Base-by-base conservation (phyloP, 2,888 invertebrate species). In the Drosophila eohydei region DNA sequence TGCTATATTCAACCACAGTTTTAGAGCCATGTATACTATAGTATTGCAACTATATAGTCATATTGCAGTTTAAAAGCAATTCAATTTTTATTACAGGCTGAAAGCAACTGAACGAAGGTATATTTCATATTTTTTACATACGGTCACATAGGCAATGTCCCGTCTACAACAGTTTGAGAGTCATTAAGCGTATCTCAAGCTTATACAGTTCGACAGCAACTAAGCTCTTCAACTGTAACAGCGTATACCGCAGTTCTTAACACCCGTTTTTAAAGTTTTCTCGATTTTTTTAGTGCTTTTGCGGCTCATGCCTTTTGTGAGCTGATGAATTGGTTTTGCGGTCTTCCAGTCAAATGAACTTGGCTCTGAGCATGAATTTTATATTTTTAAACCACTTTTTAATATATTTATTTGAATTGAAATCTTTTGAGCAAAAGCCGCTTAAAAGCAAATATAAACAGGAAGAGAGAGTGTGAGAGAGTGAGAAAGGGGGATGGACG, bases 311-410 rank as follows among this genome's bases (percentile, higher is more conserved):
- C 43, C 48, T 61, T 52, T 62, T 61, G 54, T 44, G 56, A 66
- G 61, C 69, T 78, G 84, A 79, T 87, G 72, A 84, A 84, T 89
- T 83, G 77, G 73, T 65, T 81, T 77, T 88, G 87, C 67, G 89
- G 87, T 77, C 71, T 81, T 89, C 74, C 84, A 87, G 66, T 88
- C 81, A 79, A 83, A 81, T 88, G 81, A 84, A 64, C 65, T 71
- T 43, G 62, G 69, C 54, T 64, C 74, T 9, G 60, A 50, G 41
- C 55, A 70, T 62, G 54, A 50, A 65, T 66, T 66, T 65, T 56
- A 65, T 64, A 67, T 62, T 36, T 60, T 34, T 44, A 46, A 46
- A 12, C 32, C 57, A 41, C 16, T 34, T 40, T 51, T 44, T 44
- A 67, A 55, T 67, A 51, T 50, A 44, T 74, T 48, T 54, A 63